These are phyloP conservation scores for Cuniculus paca DNA, from an alignment of 2,797 vertebrate species.

Conservation along the genomic window DNA sequence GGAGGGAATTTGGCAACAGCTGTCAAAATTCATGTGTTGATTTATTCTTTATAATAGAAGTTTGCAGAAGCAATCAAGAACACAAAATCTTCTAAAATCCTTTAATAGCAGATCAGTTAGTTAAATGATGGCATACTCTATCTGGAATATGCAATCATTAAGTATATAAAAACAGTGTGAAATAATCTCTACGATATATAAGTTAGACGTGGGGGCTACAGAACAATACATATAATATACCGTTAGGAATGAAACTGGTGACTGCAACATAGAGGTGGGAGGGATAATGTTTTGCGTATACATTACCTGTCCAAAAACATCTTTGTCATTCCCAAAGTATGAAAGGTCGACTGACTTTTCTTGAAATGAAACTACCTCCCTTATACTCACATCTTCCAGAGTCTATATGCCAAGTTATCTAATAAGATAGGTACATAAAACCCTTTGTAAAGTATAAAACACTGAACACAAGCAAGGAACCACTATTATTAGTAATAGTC, in stretches of 20 bases:
- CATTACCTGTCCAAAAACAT: neutral
- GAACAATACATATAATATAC: neutral
- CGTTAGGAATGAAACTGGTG: neutral
- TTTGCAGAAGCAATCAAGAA: slow-evolving; percentile 29
- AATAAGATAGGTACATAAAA: slow-evolving; percentile 12
- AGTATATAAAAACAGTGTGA: neutral
- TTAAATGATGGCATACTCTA: neutral
- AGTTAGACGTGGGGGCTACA: neutral
- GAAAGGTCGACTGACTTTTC: neutral
- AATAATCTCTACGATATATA: slow-evolving; percentile 13
- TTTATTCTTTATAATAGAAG: neutral
- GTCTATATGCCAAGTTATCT: neutral
- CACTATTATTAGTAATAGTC: slow-evolving; percentile 24
- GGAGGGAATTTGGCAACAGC: neutral
- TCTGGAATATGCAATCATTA: slow-evolving; percentile 11
- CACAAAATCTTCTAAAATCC: neutral
- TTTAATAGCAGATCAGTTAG: neutral
- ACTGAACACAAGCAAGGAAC: slow-evolving; percentile 28
- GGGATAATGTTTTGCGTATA: neutral
- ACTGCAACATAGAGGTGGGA: neutral
- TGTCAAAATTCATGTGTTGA: slow-evolving; percentile 6
- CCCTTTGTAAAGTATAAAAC: neutral
- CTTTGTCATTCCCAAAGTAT: neutral
- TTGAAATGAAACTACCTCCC: slow-evolving; percentile 18
- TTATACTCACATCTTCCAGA: slow-evolving; percentile 6